Conservation (phyloP, 1,140 invertebrate species). For the Caenorhabditis remanei region DNA sequence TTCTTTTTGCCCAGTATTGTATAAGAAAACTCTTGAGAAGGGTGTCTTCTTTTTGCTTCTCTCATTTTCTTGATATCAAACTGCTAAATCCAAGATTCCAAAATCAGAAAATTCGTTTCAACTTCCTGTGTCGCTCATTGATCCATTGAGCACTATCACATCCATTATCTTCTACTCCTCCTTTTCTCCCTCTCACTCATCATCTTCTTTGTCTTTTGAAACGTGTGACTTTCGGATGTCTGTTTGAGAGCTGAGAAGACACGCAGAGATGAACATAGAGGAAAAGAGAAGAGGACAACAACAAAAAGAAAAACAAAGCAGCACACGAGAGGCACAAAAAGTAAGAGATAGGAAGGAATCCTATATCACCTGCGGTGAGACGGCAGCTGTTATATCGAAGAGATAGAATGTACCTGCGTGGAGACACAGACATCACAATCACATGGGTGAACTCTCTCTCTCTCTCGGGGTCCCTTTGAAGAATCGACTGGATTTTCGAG, state of each 20-base stretch:
- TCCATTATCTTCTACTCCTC: slow-evolving; percentile 2
- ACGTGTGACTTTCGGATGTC: slow-evolving; percentile 9
- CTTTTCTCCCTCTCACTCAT: neutral
- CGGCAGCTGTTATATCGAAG: slow-evolving; percentile 19
- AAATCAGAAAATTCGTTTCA: too few species aligned
- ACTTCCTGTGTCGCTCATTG: neutral
- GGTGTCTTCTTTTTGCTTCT: too few species aligned
- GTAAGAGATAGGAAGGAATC: neutral
- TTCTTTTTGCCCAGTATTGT: too few species aligned
- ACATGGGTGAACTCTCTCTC: slow-evolving; percentile 48
- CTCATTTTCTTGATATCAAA: too few species aligned
- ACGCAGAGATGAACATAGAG: neutral
- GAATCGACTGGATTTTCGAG: neutral
- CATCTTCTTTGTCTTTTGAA: slow-evolving; percentile 22
- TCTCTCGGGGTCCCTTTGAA: neutral
- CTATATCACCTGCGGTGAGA: slow-evolving; percentile 45
- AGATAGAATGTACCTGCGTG: neutral
- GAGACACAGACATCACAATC: slow-evolving; percentile 44
- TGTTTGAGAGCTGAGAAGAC: neutral
- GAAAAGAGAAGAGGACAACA: slow-evolving; percentile 28
- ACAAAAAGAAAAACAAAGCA: slow-evolving; percentile 50
- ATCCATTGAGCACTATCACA: neutral
- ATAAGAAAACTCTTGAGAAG: too few species aligned
- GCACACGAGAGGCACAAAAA: neutral
- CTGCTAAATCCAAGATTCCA: too few species aligned